phyloP scores from a whole-genome alignment of 2,113 vertebrate species.

The Telmatochromis sp. region DNA sequence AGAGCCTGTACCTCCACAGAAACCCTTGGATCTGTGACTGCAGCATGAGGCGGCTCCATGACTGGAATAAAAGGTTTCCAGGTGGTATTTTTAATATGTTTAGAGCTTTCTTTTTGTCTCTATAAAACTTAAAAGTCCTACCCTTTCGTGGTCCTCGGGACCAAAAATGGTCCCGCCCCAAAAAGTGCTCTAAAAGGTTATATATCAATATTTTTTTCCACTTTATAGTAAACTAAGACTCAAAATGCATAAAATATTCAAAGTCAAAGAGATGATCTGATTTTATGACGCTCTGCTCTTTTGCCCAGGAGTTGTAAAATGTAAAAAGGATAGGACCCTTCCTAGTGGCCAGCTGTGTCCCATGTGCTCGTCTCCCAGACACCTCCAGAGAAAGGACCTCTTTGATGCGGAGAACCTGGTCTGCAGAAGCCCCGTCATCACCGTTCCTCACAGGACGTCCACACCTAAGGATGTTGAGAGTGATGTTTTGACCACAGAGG shows the following conservation, averaged over 20 bases:
- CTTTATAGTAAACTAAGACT: background rate
- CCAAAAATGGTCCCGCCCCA: no score
- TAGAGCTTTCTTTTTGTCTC: background rate
- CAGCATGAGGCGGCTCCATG: slow-evolving; percentile 72
- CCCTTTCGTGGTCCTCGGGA: no score
- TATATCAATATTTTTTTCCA: no score
- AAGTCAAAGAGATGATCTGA: background rate
- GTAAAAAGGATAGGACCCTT: slow-evolving; percentile 84
- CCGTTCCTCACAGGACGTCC: slow-evolving; percentile 47
- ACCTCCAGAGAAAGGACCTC: slow-evolving; percentile 67
- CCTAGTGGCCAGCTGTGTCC: slow-evolving; percentile 81
- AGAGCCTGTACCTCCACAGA: slow-evolving; percentile 83
- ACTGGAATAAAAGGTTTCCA: slow-evolving; percentile 72
- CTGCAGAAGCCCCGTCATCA: slow-evolving; percentile 76
- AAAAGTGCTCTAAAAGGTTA: no score
- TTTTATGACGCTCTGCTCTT: background rate
- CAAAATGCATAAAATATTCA: background rate
- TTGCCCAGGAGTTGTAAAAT: slow-evolving; percentile 81
- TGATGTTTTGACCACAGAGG: slow-evolving; percentile 34
- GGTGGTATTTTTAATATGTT: slow-evolving; percentile 61
- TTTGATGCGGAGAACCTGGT: slow-evolving; percentile 57
- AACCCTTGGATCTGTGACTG: slow-evolving; percentile 91
- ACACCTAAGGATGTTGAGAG: slow-evolving; percentile 31
- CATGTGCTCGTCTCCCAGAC: slow-evolving; percentile 72
- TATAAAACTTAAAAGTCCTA: no score